Evolutionary conservation across 2,888 invertebrate genomes (phyloP), one percentile per base, ranked within the genome.

Genomic region (Arrhopalites spinosus): DNA sequence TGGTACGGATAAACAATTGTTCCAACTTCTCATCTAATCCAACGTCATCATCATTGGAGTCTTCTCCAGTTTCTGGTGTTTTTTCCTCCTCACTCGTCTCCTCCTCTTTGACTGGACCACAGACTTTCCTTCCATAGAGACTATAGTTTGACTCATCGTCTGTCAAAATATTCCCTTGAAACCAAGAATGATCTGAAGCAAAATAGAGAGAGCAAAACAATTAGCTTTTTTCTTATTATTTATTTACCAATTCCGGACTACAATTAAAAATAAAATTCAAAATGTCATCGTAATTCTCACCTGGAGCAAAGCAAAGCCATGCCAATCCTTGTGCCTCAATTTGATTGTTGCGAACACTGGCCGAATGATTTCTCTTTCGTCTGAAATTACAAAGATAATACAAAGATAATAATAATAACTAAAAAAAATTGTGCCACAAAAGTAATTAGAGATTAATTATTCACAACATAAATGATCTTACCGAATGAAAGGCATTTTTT

Each of bases 91-190:
- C 53, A 43, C 64, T 59, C 23, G 3, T 36, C 3, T 3, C 3
- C 3, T 36, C 43, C 1, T 45, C 23, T 2, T 36, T 73, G 17
- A 56, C 59, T 3, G 70, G 63, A 23, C 43, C 23, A 23, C 25
- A 30, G n/a, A 27, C 45, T 36, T 68, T 68, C 15, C 15, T 71
- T 29, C 84, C 84, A 43, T 78, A 80, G 29, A 84, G 68, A 27
- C 81, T 82, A 79, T 83, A 84, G 73, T 83, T 81, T 23, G 83
- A 82, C 29, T 83, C 82, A 69, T 84, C 83, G 13, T 82, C 80
- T 7, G 82, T 79, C 20, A 79, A 76, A 29, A 84, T 81, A 59
- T 81, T 82, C 11, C 84, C 84, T 77, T 84, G 83, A 72, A 84
- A 84, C 83, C 83, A 83, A 30, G 83, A 78, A 43, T 82, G 81